Evolutionary conservation across 2,797 vertebrate genomes (phyloP), one percentile per base, ranked within the genome.

Genomic region (Danionella dracula): DNA sequence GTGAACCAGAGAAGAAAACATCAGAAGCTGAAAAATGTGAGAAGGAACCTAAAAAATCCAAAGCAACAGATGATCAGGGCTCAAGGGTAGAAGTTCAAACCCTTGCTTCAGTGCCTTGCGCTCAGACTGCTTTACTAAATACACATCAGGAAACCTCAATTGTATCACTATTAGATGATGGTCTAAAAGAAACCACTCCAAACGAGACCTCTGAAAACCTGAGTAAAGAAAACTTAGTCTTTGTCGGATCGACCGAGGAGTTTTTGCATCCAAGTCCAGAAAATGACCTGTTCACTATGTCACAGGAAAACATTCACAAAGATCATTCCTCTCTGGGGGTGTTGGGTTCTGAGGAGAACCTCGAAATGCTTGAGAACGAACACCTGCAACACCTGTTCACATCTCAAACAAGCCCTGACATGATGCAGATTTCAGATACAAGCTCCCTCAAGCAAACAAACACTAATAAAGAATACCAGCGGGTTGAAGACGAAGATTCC

Each of bases 1-100:
- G 40, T 8, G 69, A 68, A 6, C 5, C n/a, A 16, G 79, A 81
- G 1, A 46, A 59, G 68, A 60, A 61, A 67, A 56, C 13, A 20
- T 20, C 21, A 21, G 58, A 59, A 15, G 31, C 11, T 38, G 65
- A 50, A 42, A 11, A 21, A 20, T 10, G n/a, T 20, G 32, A 64
- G 10, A 32, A 49, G 5, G 34, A 66, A n/a, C 35, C 23, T 31
- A 37, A 23, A 29, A 41, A 41, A 19, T 12, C 0, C 2, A 0
- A 17, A 10, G 20, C 12, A 15, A 12, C 16, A 38, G 11, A 35
- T 16, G 12, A 54, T 17, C 10, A 38, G 20, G n/a, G 5, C 20
- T 19, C 44, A 48, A 3, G 57, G 9, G 15, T 48, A 46, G 17
- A 57, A 23, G 51, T 44, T n/a, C n/a, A n/a, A n/a, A n/a, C n/a